Evolutionary conservation across 2,113 vertebrate genomes (phyloP), one percentile per base, ranked within the genome.

Genomic region (Arenaria interpres): DNA sequence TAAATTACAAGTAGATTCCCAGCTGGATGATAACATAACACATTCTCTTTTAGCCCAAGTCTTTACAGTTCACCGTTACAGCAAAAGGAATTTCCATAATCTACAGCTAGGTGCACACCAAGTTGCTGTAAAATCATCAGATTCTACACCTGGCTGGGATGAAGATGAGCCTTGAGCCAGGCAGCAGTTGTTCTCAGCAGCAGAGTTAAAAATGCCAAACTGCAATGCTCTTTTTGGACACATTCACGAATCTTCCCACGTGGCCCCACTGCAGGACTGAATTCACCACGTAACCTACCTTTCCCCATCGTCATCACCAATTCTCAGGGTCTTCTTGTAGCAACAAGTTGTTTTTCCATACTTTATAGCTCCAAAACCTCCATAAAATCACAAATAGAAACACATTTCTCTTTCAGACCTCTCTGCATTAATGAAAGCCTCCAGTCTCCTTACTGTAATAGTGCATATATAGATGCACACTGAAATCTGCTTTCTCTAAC

Each of bases 381-480:
- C n/a, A 39, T 23, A 30, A 43, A 69, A 50, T 71, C 39, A 39
- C n/a, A 50, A 39, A 72, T 0, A 75, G 56, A 83, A 83, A 51
- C 4, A 23, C 25, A 10, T 3, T 10, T 54, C 43, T 51, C 59
- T n/a, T 51, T 63, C 57, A 46, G n/a, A 62, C 7, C 41, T 35
- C 21, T 51, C 41, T 60, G 51, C 28, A 39, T 15, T 54, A 28
- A 33, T 10, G 14, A 60, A 60, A 86, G 62, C 51, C 45, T 56
- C 32, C 30, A 17, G 30, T 14, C 22, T 74, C 17, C 57, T 48
- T 10, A 2, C 1, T 50, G 43, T 16, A 25, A 7, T 2, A 39
- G 54, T 2, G 51, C 24, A n/a, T 15, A 14, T 0, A 8, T 0
- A 56, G 39, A 12, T 5, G 6, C 1, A 3, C 5, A 12, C 7